These are phyloP conservation scores for Oreochromis spilurus DNA, from an alignment of 2,113 vertebrate species.

Conservation along the genomic window DNA sequence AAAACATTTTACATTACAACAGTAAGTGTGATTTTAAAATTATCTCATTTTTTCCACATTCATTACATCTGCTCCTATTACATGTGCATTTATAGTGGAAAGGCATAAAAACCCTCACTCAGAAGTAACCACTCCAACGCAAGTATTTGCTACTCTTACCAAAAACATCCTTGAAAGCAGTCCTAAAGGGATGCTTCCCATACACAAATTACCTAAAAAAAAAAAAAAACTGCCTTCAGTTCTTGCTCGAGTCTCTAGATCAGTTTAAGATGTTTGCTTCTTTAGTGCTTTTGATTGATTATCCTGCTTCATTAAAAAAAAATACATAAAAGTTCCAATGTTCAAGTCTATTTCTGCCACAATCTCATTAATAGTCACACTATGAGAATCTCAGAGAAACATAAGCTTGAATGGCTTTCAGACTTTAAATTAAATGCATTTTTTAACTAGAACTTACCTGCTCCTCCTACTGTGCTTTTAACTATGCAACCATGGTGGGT, in stretches of 20 bases:
- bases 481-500: neutral
- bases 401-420: neutral
- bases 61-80: neutral
- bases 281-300: neutral
- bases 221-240: neutral
- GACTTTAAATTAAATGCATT: neutral
- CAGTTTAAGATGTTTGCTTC: neutral
- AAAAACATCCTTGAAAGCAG: neutral
- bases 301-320: neutral
- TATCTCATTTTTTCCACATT: accelerated
- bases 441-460: accelerated
- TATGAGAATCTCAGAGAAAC: neutral
- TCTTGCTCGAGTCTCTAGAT: neutral
- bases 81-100: neutral
- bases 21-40: neutral
- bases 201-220: neutral
- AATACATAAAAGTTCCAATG: neutral
- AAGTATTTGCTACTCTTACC: neutral
- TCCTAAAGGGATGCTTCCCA: neutral
- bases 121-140: neutral
- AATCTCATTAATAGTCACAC: neutral
- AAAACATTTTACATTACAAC: neutral
- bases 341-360: neutral
- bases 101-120: neutral
- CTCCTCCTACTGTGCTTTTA: neutral